These are phyloP conservation scores for Tinea pellionella DNA, from an alignment of 2,888 invertebrate genomes.

Conservation along the genomic window DNA sequence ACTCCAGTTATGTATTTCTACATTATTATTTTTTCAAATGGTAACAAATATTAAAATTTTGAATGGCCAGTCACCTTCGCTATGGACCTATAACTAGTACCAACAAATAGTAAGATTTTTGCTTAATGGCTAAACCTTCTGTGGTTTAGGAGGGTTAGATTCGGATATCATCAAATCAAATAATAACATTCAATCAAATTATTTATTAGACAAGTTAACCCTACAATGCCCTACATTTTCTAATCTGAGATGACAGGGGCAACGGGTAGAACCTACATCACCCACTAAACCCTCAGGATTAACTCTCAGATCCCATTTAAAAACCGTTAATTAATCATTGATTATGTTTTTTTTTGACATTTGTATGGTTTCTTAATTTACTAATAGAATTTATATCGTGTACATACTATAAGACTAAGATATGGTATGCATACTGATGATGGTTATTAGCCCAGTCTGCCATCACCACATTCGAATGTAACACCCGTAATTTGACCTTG, in stretches of 20 bases:
- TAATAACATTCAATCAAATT: neutral
- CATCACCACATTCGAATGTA: no score
- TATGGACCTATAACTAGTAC: no score
- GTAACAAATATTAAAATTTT: no score
- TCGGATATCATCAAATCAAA: neutral
- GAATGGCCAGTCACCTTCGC: no score
- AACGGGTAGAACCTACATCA: neutral
- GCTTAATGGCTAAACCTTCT: neutral
- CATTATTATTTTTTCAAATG: neutral
- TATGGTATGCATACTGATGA: no score
- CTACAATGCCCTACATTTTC: neutral
- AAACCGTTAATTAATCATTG: constrained; percentile 2
- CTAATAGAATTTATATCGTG: no score
- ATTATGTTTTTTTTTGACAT: neutral
- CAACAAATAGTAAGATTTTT: neutral
- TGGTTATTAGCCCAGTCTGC: no score
- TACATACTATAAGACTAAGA: no score
- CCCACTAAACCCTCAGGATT: neutral
- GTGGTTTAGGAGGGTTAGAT: no score
- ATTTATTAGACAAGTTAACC: neutral
- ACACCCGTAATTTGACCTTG: no score
- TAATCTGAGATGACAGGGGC: constrained; percentile 1
- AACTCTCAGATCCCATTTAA: neutral
- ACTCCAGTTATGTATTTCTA: neutral
- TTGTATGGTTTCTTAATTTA: neutral